Percentiles rank a stretch among this genome's conserved stretches.
Evolutionary conservation across 2,888 invertebrate species (phyloP).

Genomic region (Acronicta aceris): DNA sequence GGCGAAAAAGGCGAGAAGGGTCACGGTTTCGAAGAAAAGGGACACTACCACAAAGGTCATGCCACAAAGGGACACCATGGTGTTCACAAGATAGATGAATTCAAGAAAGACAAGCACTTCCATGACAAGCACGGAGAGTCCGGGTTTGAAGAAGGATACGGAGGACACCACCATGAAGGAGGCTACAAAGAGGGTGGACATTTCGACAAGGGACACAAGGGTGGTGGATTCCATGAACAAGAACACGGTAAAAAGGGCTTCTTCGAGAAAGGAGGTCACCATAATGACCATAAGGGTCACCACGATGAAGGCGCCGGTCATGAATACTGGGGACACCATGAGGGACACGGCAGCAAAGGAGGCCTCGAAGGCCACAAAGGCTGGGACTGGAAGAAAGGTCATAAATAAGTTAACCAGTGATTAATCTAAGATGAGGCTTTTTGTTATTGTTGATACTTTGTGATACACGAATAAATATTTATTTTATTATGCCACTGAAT

Average conservation of each 20-base stretch:
- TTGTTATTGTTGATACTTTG: conserved; percentile 81
- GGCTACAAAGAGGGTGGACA: conserved; percentile 94
- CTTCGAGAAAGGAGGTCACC: conserved; percentile 93
- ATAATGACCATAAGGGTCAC: conserved; percentile 93
- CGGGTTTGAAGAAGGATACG: conserved; percentile 94
- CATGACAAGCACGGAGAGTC: conserved; percentile 95
- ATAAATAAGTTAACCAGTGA: conserved; percentile 64
- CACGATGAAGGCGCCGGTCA: conserved; percentile 93
- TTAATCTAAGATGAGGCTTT: conserved; percentile 48
- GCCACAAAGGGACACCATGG: conserved; percentile 95
- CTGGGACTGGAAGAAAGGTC: conserved; percentile 91
- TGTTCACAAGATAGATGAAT: conserved; percentile 95
- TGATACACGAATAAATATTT: conserved; percentile 69
- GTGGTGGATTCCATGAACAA: conserved; percentile 93
- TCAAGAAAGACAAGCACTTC: conserved; percentile 96
- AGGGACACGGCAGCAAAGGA: conserved; percentile 93
- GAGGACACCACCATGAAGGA: conserved; percentile 93
- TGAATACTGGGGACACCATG: conserved; percentile 92
- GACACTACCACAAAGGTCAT: conserved; percentile 94
- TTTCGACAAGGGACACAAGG: conserved; percentile 94
- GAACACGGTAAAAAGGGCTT: conserved; percentile 94
- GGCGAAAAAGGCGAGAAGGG: conserved; percentile 91
- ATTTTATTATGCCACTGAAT: conserved; percentile 30
- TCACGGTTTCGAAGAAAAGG: conserved; percentile 87
- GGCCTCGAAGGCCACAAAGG: conserved; percentile 94